These are phyloP conservation scores for Protobothrops flavoviridis DNA, from an alignment of 2,113 vertebrate genomes.

Conservation along the genomic window DNA sequence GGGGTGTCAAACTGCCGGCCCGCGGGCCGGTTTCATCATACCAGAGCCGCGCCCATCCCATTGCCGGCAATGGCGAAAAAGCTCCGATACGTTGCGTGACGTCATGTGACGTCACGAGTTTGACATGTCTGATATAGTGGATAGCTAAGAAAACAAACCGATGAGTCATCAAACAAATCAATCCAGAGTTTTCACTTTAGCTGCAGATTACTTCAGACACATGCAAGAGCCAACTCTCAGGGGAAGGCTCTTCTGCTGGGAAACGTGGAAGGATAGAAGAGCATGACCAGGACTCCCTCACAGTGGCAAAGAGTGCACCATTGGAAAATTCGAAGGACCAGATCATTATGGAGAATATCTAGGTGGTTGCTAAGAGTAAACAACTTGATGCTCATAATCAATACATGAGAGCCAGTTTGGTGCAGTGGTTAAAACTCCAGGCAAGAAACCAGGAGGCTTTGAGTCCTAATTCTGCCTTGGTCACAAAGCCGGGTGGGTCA, in stretches of 20 bases:
- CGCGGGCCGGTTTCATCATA: too few species aligned
- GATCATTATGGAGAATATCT: neutral
- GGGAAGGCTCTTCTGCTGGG: neutral
- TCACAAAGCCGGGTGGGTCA: neutral
- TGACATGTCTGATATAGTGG: neutral
- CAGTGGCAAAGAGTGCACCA: neutral
- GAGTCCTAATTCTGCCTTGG: neutral
- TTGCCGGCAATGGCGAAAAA: too few species aligned
- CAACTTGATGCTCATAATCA: neutral
- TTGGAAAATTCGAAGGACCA: neutral
- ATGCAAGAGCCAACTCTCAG: neutral
- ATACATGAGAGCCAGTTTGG: neutral
- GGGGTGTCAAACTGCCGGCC: too few species aligned
- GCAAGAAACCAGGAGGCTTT: neutral
- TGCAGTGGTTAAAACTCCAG: neutral
- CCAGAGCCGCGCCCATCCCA: too few species aligned
- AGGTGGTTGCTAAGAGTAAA: neutral
- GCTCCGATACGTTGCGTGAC: too few species aligned
- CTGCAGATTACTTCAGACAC: neutral
- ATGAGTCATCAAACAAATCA: too few species aligned
- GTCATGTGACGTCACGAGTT: too few species aligned
- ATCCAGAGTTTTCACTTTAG: neutral
- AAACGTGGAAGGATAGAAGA: neutral
- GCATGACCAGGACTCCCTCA: neutral
- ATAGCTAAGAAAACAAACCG: neutral